Evolutionary conservation across 2,888 invertebrate species (phyloP).

Genomic region (Dastarcus helophoroides): DNA sequence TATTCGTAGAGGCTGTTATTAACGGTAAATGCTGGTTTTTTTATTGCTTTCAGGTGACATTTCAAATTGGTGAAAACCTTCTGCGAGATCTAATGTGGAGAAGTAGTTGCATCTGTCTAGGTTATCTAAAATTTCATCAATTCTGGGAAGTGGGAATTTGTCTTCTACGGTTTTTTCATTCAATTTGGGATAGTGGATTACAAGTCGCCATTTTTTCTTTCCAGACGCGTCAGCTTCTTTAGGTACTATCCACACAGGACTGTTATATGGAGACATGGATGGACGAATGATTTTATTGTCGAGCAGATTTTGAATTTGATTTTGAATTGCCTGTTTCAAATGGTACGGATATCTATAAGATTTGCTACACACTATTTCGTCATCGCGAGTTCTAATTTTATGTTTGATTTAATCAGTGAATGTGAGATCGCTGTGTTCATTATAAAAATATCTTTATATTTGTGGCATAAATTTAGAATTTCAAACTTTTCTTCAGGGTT

Average conservation of each 20-base stretch:
- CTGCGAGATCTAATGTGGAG: slow-evolving; percentile 14
- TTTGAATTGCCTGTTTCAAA: slow-evolving; percentile 11
- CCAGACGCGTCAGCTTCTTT: slow-evolving; percentile 14
- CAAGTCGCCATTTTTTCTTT: slow-evolving; percentile 14
- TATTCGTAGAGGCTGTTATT: slow-evolving; percentile 14
- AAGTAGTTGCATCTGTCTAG: slow-evolving; percentile 19
- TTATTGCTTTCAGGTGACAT: slow-evolving; percentile 11
- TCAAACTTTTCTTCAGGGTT: slow-evolving; percentile 8
- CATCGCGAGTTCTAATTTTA: slow-evolving; percentile 5
- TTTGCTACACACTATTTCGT: slow-evolving; percentile 8
- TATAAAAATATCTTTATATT: slow-evolving; percentile 9
- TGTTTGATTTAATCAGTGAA: slow-evolving; percentile 10
- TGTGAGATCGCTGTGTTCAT: slow-evolving; percentile 3
- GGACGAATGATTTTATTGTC: slow-evolving; percentile 12
- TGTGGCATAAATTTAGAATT: slow-evolving; percentile 5
- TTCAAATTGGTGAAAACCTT: slow-evolving; percentile 16
- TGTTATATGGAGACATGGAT: slow-evolving; percentile 10
- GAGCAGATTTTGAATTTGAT: slow-evolving; percentile 13
- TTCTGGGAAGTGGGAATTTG: too few species aligned
- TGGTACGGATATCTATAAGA: slow-evolving; percentile 8
- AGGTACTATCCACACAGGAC: slow-evolving; percentile 11
- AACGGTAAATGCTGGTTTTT: slow-evolving; percentile 15
- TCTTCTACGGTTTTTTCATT: too few species aligned
- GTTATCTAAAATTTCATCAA: slow-evolving; percentile 21
- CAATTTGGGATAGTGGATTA: slow-evolving; percentile 14